phyloP scores from a whole-genome alignment of 2,888 invertebrate species.

The Eupithecia inturbata region DNA sequence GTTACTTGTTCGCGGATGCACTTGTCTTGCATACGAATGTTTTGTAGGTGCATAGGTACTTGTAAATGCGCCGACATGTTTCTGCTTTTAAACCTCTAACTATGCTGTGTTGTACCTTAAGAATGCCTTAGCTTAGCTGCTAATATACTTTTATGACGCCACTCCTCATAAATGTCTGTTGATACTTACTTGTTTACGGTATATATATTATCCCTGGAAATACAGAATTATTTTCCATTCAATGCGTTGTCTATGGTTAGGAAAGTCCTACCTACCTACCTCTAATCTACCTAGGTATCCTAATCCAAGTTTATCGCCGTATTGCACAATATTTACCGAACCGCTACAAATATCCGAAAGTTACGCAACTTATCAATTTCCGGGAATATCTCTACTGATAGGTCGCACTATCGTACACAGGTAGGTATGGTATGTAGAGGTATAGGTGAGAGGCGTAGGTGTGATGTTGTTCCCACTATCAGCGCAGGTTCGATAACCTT shows the following conservation, averaged over 20 bases:
- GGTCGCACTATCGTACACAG: conserved; percentile 15
- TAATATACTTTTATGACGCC: background rate
- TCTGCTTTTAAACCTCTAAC: conserved; percentile 23
- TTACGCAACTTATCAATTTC: conserved; percentile 25
- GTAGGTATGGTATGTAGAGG: too few relatives aligned
- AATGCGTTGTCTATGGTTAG: background rate
- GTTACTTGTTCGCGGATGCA: conserved; percentile 27
- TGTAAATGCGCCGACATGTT: conserved; percentile 26
- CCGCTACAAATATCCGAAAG: conserved; percentile 7
- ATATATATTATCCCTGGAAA: background rate
- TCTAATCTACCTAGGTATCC: background rate
- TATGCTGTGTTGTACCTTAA: background rate
- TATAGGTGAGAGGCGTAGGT: background rate
- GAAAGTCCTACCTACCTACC: background rate
- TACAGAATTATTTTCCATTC: background rate
- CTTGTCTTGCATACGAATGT: conserved; percentile 26
- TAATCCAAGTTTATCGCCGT: conserved; percentile 7
- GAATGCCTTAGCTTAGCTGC: background rate
- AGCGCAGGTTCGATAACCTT: conserved; percentile 22
- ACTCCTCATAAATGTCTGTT: background rate
- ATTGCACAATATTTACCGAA: conserved; percentile 17
- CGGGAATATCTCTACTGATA: conserved; percentile 17
- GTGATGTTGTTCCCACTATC: conserved; percentile 13
- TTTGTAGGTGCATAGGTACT: conserved; percentile 7
- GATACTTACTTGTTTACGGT: background rate